A percentile compares a stretch with the other conserved stretches of the same genome.
Conservation (phyloP, 2,888 invertebrate genomes). For the Agrotis puta region DNA sequence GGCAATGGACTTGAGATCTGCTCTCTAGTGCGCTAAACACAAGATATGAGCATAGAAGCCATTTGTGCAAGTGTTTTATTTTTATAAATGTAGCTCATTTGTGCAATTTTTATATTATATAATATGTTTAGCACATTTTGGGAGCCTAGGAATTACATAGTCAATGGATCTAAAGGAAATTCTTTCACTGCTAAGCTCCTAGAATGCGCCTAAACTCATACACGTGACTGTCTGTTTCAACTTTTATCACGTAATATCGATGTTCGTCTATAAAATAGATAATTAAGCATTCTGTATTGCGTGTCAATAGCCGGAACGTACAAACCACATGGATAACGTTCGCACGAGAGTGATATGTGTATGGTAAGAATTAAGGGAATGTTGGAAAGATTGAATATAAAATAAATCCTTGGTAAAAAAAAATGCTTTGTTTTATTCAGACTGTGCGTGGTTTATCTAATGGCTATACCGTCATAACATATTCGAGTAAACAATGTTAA, state of each 20-base stretch:
- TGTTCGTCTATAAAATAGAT: constrained; percentile 63
- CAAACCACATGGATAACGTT: constrained; percentile 72
- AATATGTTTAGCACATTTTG: constrained; percentile 58
- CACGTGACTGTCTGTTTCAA: constrained; percentile 47
- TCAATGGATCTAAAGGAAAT: constrained; percentile 16
- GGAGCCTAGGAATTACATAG: constrained; percentile 50
- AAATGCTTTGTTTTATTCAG: constrained; percentile 74
- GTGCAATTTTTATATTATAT: constrained; percentile 54
- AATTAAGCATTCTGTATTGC: constrained; percentile 58
- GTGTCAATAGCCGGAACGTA: constrained; percentile 66
- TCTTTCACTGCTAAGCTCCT: constrained; percentile 55
- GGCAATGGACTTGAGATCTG: constrained; percentile 64
- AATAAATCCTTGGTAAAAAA: constrained; percentile 85
- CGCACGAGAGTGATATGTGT: constrained; percentile 77
- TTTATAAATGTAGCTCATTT: constrained; percentile 63
- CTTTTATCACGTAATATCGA: constrained; percentile 61
- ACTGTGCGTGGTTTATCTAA: constrained; percentile 67
- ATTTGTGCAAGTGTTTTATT: constrained; percentile 61
- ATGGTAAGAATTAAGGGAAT: constrained; percentile 76
- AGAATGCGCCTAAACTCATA: constrained; percentile 51
- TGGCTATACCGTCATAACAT: constrained; percentile 46
- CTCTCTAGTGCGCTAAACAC: constrained; percentile 67
- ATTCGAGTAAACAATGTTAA: constrained; percentile 72
- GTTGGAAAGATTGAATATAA: constrained; percentile 79
- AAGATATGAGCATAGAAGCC: constrained; percentile 53